Percentiles rank a stretch among this genome's conserved stretches.
These are phyloP conservation scores for Patiria miniata DNA, from an alignment of 35 echinoderm and acorn worm species.

Conservation along the genomic window DNA sequence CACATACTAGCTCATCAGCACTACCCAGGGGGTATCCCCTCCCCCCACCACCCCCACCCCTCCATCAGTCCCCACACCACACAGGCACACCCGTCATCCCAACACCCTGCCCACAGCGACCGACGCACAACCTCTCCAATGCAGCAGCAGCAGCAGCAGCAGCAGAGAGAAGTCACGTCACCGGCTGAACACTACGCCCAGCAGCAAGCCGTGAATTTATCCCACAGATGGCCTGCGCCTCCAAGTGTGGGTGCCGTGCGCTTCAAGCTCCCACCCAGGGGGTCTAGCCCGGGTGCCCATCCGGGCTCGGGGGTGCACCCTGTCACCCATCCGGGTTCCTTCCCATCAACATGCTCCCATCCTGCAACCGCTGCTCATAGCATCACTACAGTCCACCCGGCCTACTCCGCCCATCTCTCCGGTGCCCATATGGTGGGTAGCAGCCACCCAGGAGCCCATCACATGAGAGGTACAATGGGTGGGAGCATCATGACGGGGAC, in stretches of 20 bases:
- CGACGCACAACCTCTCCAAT: slow-evolving; percentile 5
- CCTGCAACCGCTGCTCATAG: background rate
- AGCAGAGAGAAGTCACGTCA: slow-evolving; percentile 32
- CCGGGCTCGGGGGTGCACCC: slow-evolving; percentile 11
- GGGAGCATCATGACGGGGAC: slow-evolving; percentile 70
- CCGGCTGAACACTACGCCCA: slow-evolving; percentile 29
- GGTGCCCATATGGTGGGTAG: slow-evolving; percentile 20
- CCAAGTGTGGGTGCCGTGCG: background rate
- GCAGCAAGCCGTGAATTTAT: slow-evolving; percentile 21
- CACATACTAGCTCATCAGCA: background rate
- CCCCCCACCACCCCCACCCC: slow-evolving; percentile 6
- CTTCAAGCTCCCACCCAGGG: slow-evolving; percentile 6
- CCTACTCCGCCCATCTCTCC: background rate
- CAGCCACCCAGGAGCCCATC: background rate
- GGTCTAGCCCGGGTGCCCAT: slow-evolving; percentile 27
- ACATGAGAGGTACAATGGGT: background rate
- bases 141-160: slow-evolving; percentile 11
- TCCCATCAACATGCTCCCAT: background rate
- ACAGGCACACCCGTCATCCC: slow-evolving; percentile 5
- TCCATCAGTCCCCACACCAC: slow-evolving; percentile 31
- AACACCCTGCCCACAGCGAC: background rate
- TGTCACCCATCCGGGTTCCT: slow-evolving; percentile 35
- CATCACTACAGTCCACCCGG: background rate
- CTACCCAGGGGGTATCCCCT: slow-evolving; percentile 12
- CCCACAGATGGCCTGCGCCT: background rate